phyloP scores from a whole-genome alignment of 2,113 vertebrate genomes.

The Antigone vipio region DNA sequence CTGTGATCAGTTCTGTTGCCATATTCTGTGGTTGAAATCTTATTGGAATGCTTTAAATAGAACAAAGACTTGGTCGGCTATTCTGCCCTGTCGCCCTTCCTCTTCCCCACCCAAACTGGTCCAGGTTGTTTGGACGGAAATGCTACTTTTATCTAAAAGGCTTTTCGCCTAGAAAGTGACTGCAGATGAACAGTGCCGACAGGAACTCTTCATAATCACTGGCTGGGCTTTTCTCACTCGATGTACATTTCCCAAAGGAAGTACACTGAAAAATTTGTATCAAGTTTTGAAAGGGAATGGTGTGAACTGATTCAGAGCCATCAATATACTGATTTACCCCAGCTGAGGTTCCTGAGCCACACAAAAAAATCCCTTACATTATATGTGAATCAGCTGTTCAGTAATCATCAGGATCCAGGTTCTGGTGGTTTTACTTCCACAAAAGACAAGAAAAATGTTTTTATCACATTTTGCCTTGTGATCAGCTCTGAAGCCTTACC shows the following conservation, averaged over 20 bases:
- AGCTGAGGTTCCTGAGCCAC: background rate
- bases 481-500: background rate
- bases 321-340: background rate
- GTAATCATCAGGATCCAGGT: background rate
- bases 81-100: background rate
- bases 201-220: background rate
- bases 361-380: background rate
- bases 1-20: constrained; percentile 22
- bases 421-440: background rate
- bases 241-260: background rate
- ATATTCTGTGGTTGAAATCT: constrained; percentile 11
- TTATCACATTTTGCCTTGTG: background rate
- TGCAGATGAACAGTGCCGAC: background rate
- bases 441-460: background rate
- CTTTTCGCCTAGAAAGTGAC: background rate
- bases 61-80: background rate
- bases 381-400: background rate
- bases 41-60: constrained; percentile 31
- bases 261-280: background rate
- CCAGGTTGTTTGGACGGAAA: background rate
- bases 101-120: background rate
- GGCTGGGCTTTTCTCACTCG: background rate
- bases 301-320: background rate
- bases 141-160: background rate
- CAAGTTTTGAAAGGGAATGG: background rate